Base-by-base conservation (phyloP, 2,113 vertebrate species). In the Grallaria varia region DNA sequence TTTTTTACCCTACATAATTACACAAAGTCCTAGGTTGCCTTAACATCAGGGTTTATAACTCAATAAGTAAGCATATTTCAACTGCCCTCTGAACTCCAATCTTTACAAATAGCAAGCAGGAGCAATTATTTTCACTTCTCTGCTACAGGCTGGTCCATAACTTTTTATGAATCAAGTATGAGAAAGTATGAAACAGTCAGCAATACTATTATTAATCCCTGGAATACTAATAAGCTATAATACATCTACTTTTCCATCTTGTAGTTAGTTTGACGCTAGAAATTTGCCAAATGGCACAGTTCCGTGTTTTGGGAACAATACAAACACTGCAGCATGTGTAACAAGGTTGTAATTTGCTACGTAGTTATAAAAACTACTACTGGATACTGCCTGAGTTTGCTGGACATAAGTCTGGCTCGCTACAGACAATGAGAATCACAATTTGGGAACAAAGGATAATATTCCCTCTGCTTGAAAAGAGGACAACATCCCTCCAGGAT, bases 361-460 rank as follows among this genome's bases (percentile, higher is more conserved):
- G 5, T 30, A 89, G 74, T 87, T 92, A 69, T 11, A 73, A 45
- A 93, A 92, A 85, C 89, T 79, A 55, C 60, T 94, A 56, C n/a
- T 39, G 53, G 31, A 12, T 50, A 67, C 33, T 68, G 78, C 45
- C 58, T 74, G 59, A 4, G 64, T 59, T 75, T 67, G 37, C 78
- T 31, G 50, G 77, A 72, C 20, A 0, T 8, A 85, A 50, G 64
- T 55, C 85, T 76, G 71, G 52, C n/a, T 87, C 58, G 4, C 45
- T 42, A 47, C 42, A 94, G 64, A 96, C 94, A 93, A 78, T 40
- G 71, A 72, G 72, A 94, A 89, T 28, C 31, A 15, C 69, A 68
- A 62, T 89, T 96, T 96, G 47, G 92, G 79, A 96, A 97, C 97
- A 97, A 97, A 97, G 95, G 84, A 84, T 89, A 89, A 93, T 58